phyloP scores from a whole-genome alignment of 2,888 invertebrate genomes.

The Leptinotarsa peninsularis region DNA sequence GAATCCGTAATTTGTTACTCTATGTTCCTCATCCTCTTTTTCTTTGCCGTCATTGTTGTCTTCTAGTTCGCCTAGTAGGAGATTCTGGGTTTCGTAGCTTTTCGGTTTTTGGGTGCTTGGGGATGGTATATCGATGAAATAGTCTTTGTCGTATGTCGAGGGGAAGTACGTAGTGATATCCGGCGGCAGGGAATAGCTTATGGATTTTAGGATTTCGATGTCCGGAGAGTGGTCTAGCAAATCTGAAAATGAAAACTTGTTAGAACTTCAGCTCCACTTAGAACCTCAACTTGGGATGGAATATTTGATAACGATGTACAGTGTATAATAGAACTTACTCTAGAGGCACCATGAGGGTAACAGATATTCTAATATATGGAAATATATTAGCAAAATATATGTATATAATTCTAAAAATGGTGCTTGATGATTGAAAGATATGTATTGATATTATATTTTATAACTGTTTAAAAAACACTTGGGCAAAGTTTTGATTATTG shows the following conservation, averaged over 20 bases:
- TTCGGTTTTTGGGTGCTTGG: neutral
- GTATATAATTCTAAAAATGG: no score
- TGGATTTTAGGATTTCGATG: constrained; percentile 23
- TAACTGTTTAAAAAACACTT: no score
- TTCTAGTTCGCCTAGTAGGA: constrained; percentile 12
- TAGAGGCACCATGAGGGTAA: no score
- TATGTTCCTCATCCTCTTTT: neutral
- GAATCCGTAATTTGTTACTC: neutral
- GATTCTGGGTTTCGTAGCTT: constrained; percentile 1
- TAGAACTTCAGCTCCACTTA: no score
- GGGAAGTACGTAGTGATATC: constrained; percentile 24
- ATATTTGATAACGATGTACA: no score
- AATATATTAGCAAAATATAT: no score
- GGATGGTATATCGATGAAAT: constrained; percentile 17
- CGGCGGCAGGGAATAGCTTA: constrained; percentile 21
- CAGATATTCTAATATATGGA: no score
- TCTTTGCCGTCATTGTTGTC: neutral
- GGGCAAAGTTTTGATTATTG: no score
- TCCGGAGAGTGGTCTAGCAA: neutral
- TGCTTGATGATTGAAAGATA: no score
- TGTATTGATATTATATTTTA: no score
- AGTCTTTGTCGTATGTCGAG: constrained; percentile 22
- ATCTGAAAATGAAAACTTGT: neutral
- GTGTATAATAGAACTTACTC: no score
- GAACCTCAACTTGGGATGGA: no score